Percentiles rank a stretch among this genome's conserved stretches.
phyloP scores from a whole-genome alignment of 2,797 vertebrate genomes.

The Typhlichthys subterraneus region DNA sequence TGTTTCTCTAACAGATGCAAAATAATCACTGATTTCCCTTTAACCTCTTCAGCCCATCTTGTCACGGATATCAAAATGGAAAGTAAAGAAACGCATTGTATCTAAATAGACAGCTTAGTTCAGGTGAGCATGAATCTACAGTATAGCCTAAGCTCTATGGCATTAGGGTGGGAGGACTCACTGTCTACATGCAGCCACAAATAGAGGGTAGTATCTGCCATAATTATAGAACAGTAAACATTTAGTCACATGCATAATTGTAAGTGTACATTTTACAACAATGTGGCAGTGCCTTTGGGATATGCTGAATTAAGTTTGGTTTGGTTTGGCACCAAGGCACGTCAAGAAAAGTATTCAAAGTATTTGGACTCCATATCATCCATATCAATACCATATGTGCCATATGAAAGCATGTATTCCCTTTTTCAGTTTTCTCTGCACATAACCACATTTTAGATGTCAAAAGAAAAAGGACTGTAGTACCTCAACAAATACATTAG shows the following conservation, averaged over 20 bases:
- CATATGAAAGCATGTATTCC: conserved; percentile 15
- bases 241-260: conserved; percentile 60
- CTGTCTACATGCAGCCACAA: conserved; percentile 11
- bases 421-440: conserved; percentile 16
- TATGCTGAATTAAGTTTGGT: conserved; percentile 27
- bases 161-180: not conserved
- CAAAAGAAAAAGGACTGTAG: not conserved
- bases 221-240: conserved; percentile 53
- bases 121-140: too few relatives aligned
- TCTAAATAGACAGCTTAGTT: too few relatives aligned
- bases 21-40: too few relatives aligned
- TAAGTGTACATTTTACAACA: conserved; percentile 67
- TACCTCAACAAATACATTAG: not conserved
- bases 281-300: conserved; percentile 34
- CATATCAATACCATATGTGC: conserved; percentile 6
- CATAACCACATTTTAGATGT: conserved; percentile 12
- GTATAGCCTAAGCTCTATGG: not conserved
- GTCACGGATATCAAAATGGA: too few relatives aligned
- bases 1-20: too few relatives aligned
- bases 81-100: too few relatives aligned
- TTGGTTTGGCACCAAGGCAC: conserved; percentile 15
- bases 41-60: too few relatives aligned
- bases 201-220: conserved; percentile 21
- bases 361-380: conserved; percentile 19
- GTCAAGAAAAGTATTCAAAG: conserved; percentile 21